Evolutionary conservation across 1,140 invertebrate genomes (phyloP), one percentile per base, ranked within the genome.

Genomic region (Neuroterus valhalla): DNA sequence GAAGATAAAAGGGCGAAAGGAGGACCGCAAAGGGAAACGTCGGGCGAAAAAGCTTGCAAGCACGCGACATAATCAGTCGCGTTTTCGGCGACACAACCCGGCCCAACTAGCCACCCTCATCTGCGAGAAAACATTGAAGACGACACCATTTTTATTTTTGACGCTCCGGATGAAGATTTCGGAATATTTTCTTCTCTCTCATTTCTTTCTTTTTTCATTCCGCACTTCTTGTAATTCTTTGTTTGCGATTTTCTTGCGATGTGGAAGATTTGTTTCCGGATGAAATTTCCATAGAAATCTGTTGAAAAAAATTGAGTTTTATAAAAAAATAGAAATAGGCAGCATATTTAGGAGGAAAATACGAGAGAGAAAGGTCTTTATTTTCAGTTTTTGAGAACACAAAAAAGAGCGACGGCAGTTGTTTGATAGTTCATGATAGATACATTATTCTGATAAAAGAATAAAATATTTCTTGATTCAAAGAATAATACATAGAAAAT

Each of bases 31-130:
- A 82, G 82, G 83, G 79, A 81, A 85, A 82, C 79, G 82, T 83
- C 77, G 85, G 81, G 80, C 82, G 80, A 76, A 76, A 75, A 78
- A 76, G 76, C 76, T 83, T 76, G 67, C 74, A 78, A 84, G 79
- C 79, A 72, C 82, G 84, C 86, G 84, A 89, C 88, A 89, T 89
- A 88, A 86, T 89, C 88, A 88, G 86, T 82, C 87, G 83, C 70
- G 82, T 78, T 81, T 82, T 68, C 83, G 84, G 85, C 84, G 85
- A 85, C 82, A 81, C 83, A 77, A 74, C 70, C 76, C 82, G 69
- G 76, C 71, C 76, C 81, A 81, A 80, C 75, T 75, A 70, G 80
- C 81, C 75, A 78, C 77, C 76, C 73, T 84, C 88, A 88, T 89
- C 88, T 89, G 84, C 3, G 81, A 82, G 42, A 80, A 12, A 68